phyloP scores from a whole-genome alignment of 53 echinoderm and acorn worm species.

The Mesocentrotus franciscanus region DNA sequence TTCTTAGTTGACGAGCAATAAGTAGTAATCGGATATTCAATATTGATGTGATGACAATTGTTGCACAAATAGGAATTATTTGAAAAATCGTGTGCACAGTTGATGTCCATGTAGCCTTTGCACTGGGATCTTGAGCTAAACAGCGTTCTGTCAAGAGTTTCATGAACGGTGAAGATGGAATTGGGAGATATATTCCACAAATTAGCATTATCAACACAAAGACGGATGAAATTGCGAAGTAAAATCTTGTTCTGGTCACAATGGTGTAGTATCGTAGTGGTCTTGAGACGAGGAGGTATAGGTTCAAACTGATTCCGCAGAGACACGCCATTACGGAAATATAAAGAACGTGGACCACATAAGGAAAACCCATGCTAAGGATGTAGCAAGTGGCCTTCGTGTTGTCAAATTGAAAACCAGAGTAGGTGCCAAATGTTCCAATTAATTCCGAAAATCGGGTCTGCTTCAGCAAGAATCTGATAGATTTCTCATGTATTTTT shows the following conservation, averaged over 20 bases:
- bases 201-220: background rate
- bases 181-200: background rate
- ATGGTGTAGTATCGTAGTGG: background rate
- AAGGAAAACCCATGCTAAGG: background rate
- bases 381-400: background rate
- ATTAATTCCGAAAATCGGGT: background rate
- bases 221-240: background rate
- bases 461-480: background rate
- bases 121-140: background rate
- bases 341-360: background rate
- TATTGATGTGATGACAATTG: background rate
- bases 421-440: background rate
- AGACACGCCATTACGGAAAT: background rate
- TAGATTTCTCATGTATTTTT: background rate
- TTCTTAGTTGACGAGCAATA: too few species aligned
- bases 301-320: background rate
- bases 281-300: background rate
- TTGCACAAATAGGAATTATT: background rate
- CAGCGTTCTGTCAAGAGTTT: background rate
- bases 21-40: too few species aligned
- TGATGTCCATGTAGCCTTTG: background rate
- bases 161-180: background rate
- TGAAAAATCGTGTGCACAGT: background rate
- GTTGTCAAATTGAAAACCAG: background rate
- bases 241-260: background rate